Evolutionary conservation across 2,888 invertebrate genomes (phyloP), one percentile per base, ranked within the genome.

Genomic region (Agonum fuliginosum): DNA sequence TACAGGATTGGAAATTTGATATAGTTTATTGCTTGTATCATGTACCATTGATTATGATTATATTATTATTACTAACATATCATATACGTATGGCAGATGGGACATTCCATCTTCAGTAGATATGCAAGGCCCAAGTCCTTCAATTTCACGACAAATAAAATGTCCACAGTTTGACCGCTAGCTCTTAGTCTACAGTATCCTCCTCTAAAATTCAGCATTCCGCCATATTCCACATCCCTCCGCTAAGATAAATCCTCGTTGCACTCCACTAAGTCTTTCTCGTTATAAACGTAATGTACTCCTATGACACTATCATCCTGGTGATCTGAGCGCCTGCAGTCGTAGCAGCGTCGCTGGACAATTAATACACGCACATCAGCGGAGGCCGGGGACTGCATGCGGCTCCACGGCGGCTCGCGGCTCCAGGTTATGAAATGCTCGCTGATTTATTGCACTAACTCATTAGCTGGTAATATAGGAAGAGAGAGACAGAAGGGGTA

Each of bases 381-480:
- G 46, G 1, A 17, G 17, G 12, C 14, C 46, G 4, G 24, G 54
- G 19, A 54, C 19, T 46, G 17, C 46, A 46, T 17, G 19, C 20
- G 24, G 58, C 3, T 3, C 17, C 22, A 27, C 24, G 22, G 12
- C 24, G 12, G 58, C 37, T 65, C 34, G 17, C 48, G 24, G 48
- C 48, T 46, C 22, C 20, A 30, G 70, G 70, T 48, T 70, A 48
- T 30, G 48, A 70, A 70, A 70, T 46, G 46, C 19, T 48, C 17
- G 65, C 30, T 46, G 70, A 70, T 70, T 70, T 70, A 70, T 70
- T 4, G 46, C 46, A 27, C 43, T 17, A 70, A 46, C 70, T 70
- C 70, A 70, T 70, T 70, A 70, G 70, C 22, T 19, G 24, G 70
- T 70, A 70, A 70, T 70, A 48, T 70, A 69, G 69, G 43, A 12